A percentile compares a stretch with the other conserved stretches of the same genome.
Evolutionary conservation across 53 echinoderm and acorn worm genomes (phyloP).

Genomic region (Holothuria scabra): DNA sequence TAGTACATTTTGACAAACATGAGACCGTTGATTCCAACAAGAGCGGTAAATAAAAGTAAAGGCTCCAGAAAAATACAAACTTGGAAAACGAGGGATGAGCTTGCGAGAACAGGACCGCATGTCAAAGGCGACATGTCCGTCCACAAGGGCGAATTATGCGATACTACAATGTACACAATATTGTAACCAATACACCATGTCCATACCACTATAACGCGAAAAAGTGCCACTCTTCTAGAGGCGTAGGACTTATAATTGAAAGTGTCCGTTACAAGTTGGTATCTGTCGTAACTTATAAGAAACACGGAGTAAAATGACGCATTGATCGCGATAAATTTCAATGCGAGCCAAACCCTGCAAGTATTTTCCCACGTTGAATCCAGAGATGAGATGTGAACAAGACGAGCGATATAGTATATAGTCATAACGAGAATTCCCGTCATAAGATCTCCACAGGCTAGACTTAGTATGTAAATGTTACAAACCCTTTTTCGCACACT

Average conservation of each 20-base stretch:
- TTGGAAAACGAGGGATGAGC: not conserved
- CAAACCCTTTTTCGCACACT: conserved; percentile 24
- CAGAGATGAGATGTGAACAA: not conserved
- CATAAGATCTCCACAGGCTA: conserved; percentile 31
- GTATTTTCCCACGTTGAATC: conserved; percentile 5
- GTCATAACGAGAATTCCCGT: conserved; percentile 12
- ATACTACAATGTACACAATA: conserved; percentile 23
- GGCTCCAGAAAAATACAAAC: conserved; percentile 37
- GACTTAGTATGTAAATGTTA: conserved; percentile 19
- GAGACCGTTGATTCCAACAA: conserved; percentile 15
- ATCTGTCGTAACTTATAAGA: conserved; percentile 34
- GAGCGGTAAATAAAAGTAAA: conserved; percentile 2
- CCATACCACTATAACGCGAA: conserved; percentile 14
- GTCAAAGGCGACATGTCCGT: conserved; percentile 6
- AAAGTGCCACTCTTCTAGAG: not conserved
- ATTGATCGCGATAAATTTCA: conserved; percentile 28
- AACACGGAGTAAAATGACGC: conserved; percentile 34
- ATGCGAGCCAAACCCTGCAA: conserved; percentile 4
- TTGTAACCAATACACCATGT: conserved; percentile 27
- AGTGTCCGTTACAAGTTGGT: conserved; percentile 30
- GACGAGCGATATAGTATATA: conserved; percentile 1
- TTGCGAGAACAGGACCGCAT: conserved; percentile 33
- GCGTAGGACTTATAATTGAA: conserved; percentile 23
- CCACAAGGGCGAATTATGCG: conserved; percentile 22
- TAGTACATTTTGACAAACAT: conserved; percentile 28